Percentiles rank a stretch among this genome's conserved stretches.
phyloP scores from a whole-genome alignment of 2,113 vertebrate species.

The Halichoeres trimaculatus region DNA sequence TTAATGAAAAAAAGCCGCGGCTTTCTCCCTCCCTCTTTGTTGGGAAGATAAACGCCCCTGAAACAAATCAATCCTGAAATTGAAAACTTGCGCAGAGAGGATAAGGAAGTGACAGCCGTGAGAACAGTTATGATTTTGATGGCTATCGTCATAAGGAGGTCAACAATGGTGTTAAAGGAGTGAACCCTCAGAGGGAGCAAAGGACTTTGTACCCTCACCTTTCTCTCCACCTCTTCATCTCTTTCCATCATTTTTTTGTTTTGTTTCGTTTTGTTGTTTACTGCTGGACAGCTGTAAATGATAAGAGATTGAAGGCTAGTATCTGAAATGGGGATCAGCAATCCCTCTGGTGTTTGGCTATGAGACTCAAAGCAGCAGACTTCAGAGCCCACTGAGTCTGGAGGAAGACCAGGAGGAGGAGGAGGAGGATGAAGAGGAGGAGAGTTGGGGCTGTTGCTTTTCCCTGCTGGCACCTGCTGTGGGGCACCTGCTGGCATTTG shows the following conservation, averaged over 20 bases:
- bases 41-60: conserved; percentile 66
- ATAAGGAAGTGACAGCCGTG: conserved; percentile 74
- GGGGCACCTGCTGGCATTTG: conserved; percentile 16
- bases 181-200: conserved; percentile 56
- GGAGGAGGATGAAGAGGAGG: conserved; percentile 44
- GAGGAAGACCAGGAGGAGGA: conserved; percentile 50
- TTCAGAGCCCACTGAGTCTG: conserved; percentile 53
- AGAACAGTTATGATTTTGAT: conserved; percentile 83
- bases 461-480: conserved; percentile 26
- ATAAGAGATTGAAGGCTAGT: conserved; percentile 83
- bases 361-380: conserved; percentile 76
- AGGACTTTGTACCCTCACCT: conserved; percentile 66
- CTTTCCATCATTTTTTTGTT: conserved; percentile 80
- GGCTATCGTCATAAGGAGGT: conserved; percentile 66
- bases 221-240: conserved; percentile 60
- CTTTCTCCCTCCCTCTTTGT: conserved; percentile 48
- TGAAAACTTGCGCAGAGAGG: conserved; percentile 73
- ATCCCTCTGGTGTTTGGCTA: conserved; percentile 80
- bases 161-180: conserved; percentile 48
- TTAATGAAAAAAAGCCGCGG: conserved; percentile 70
- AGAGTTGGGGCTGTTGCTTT: conserved; percentile 20
- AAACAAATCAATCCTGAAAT: conserved; percentile 83
- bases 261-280: conserved; percentile 85
- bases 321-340: conserved; percentile 86
- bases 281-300: conserved; percentile 84